Evolutionary conservation across 2,113 vertebrate genomes (phyloP).

Genomic region (Bos indicus): DNA sequence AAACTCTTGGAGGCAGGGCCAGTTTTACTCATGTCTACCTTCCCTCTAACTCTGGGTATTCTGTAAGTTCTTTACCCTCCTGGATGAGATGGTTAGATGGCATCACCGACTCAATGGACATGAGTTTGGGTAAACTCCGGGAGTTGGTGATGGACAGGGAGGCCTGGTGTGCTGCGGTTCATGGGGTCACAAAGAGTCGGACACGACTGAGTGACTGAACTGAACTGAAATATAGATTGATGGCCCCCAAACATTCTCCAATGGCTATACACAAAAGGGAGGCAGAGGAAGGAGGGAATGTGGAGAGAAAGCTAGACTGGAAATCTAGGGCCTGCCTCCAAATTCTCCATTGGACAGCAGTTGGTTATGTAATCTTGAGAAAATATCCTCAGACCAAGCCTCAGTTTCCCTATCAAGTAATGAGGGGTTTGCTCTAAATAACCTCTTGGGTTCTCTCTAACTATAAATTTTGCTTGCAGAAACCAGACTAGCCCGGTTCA

Average conservation of each 20-base stretch:
- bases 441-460: constrained; percentile 13
- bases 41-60: background rate
- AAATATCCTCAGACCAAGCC: constrained; percentile 32
- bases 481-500: background rate
- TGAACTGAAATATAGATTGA: background rate
- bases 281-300: no score
- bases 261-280: background rate
- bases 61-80: background rate
- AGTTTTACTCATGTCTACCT: background rate
- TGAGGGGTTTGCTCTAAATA: constrained; percentile 17
- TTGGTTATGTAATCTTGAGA: background rate
- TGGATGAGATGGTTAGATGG: no score
- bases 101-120: no score
- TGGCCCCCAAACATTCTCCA: background rate
- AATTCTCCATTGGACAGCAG: background rate
- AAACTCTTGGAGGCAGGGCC: background rate
- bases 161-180: no score
- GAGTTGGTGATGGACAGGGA: no score
- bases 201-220: no score
- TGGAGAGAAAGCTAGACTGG: background rate
- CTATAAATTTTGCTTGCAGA: constrained; percentile 41
- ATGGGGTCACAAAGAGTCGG: no score
- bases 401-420: constrained; percentile 52
- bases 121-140: no score
- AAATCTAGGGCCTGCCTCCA: background rate